These are phyloP conservation scores for Aphelinus atriplicis DNA, from an alignment of 1,140 invertebrate species.

Conservation along the genomic window DNA sequence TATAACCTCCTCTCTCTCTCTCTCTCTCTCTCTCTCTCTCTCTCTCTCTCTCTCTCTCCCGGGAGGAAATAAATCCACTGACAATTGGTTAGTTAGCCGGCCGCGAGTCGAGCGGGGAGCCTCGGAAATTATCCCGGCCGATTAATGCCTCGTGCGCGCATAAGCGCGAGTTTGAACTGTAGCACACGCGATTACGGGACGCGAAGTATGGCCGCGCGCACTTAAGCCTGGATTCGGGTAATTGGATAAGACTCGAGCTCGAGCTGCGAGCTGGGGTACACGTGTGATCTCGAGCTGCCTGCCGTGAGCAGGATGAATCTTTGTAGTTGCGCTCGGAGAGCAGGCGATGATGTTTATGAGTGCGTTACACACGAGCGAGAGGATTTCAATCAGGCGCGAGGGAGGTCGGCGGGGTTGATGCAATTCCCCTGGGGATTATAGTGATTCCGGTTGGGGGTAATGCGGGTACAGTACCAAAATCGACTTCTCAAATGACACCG, in stretches of 20 bases:
- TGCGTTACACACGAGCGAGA: too few species aligned
- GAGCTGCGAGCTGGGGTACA: background rate
- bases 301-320: too few species aligned
- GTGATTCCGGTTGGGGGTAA: background rate
- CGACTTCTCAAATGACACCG: background rate
- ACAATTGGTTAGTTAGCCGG: constrained; percentile 51
- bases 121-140: background rate
- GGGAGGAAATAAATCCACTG: constrained; percentile 48
- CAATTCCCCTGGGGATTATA: too few species aligned
- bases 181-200: background rate
- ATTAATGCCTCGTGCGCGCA: background rate
- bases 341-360: too few species aligned
- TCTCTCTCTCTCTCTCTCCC: constrained; percentile 23
- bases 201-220: background rate
- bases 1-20: constrained; percentile 24
- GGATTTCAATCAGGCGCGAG: too few species aligned
- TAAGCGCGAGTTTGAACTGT: background rate
- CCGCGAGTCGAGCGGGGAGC: background rate
- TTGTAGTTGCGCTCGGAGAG: too few species aligned
- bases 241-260: background rate
- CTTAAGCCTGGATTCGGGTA: too few species aligned
- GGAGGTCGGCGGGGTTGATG: too few species aligned
- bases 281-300: too few species aligned
- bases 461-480: background rate
- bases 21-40: constrained; percentile 12